These are phyloP conservation scores for Philaethria dido DNA, from an alignment of 2,888 invertebrate species.

Conservation along the genomic window DNA sequence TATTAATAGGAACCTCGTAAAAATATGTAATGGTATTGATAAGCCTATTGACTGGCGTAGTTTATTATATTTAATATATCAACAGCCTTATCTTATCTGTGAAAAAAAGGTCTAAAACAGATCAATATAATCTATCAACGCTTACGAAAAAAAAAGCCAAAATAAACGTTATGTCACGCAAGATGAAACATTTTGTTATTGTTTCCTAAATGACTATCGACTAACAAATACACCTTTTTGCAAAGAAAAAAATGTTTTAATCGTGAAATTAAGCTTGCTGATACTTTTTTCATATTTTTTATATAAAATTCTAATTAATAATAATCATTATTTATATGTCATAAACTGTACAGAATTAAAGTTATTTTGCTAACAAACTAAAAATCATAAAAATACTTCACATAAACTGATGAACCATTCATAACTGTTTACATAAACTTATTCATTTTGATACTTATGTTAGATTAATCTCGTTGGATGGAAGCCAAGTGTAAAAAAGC, in stretches of 20 bases:
- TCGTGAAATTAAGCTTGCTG: too few relatives aligned
- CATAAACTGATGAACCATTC: not conserved
- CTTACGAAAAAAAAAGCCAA: not conserved
- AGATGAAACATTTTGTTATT: not conserved
- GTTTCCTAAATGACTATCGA: not conserved
- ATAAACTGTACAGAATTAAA: not conserved
- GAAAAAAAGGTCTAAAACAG: not conserved
- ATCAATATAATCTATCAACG: not conserved
- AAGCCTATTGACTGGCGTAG: too few relatives aligned
- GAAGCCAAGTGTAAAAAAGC: constrained; percentile 33
- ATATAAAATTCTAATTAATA: too few relatives aligned
- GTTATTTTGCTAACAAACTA: not conserved
- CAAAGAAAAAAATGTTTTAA: too few relatives aligned
- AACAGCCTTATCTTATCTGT: not conserved
- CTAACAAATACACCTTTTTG: too few relatives aligned
- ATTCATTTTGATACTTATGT: not conserved
- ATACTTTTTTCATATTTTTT: too few relatives aligned
- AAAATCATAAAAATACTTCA: not conserved
- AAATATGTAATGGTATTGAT: too few relatives aligned
- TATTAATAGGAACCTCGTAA: too few relatives aligned
- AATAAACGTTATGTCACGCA: not conserved
- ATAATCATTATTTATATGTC: too few relatives aligned
- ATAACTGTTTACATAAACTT: constrained; percentile 9
- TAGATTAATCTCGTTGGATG: constrained; percentile 25
- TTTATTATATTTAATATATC: not conserved